Evolutionary conservation across 2,797 vertebrate genomes (phyloP).

Genomic region (Phrynocephalus vlangalii): DNA sequence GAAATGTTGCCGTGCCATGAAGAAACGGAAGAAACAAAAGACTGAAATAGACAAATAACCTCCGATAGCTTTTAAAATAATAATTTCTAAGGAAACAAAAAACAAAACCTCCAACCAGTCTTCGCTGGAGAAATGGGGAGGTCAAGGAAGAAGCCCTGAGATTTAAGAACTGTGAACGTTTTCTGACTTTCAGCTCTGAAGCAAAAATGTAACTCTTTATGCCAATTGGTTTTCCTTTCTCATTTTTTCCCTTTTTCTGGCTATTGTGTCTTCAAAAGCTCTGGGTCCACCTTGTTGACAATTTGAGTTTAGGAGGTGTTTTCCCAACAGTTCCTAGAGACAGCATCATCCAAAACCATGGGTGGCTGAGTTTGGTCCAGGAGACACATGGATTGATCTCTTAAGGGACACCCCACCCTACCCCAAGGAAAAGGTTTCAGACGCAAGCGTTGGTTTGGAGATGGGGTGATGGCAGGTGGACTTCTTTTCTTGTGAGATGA

Average conservation of each 20-base stretch:
- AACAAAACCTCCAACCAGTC: neutral
- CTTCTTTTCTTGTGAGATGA: too few species aligned
- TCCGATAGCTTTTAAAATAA: slow-evolving; percentile 30
- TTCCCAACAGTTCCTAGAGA: neutral
- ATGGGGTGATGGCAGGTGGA: too few species aligned
- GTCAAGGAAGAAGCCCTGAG: slow-evolving; percentile 38
- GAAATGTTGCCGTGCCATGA: slow-evolving; percentile 54
- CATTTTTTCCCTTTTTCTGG: neutral
- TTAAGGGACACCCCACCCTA: too few species aligned
- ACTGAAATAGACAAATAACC: slow-evolving; percentile 61
- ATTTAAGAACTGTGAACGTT: slow-evolving; percentile 43
- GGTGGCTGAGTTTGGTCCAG: too few species aligned
- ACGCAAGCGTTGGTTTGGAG: too few species aligned
- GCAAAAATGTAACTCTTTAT: slow-evolving; percentile 44
- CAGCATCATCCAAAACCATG: neutral
- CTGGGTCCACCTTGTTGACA: neutral
- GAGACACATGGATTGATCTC: too few species aligned
- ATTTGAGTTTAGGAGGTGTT: neutral
- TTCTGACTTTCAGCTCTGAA: slow-evolving; percentile 62
- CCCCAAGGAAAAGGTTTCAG: too few species aligned
- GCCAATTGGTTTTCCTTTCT: neutral
- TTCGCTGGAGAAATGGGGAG: slow-evolving; percentile 20
- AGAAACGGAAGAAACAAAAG: slow-evolving; percentile 68
- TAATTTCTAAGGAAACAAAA: neutral
- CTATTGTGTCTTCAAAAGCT: neutral